Base-by-base conservation (phyloP, 2,888 invertebrate genomes). In the Zaprionus lineosus region DNA sequence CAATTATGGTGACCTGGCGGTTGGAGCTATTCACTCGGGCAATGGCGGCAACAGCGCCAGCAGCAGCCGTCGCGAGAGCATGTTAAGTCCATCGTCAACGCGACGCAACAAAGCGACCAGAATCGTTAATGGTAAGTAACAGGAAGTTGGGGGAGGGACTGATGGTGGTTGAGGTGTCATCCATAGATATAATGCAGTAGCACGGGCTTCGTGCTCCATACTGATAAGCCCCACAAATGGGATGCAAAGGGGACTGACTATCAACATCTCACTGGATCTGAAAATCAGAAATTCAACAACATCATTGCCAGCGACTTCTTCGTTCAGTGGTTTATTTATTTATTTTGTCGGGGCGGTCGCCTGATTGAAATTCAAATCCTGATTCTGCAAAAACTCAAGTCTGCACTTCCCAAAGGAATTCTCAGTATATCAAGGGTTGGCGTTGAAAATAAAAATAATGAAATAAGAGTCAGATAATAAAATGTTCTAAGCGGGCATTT, bases 81-180 rank as follows among this genome's bases (percentile, higher is more conserved):
- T 94, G 47, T 93, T 94, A 1, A 95, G 95, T 11, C 95, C 95
- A 0, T 94, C 93, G 34, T 93, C 94, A 11, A 95, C 95, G 2
- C 91, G 96, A 21, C 91, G 95, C 52, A 93, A 94, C 77, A 96
- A 96, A 89, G 93, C 94, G 33, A 94, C 94, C 84, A 91, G 95
- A 65, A 94, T 94, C 64, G 92, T 93, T 62, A 92, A 94, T 84
- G 94, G 95, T 95, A 86, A 93, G 93, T 89, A 26, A n/a, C n/a
- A n/a, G n/a, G n/a, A 14, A 9, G 4, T 14, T 16, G 18, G 24
- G 4, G 11, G 6, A 7, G 24, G 14, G 15, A 11, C 21, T 44
- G 12, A 8, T 9, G 21, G 37, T 26, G n/a, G n/a, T n/a, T n/a
- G n/a, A n/a, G n/a, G 18, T 47, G 21, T 12, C 14, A 34, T 14